phyloP scores from a whole-genome alignment of 1,140 invertebrate species.

The Camponotus pennsylvanicus region DNA sequence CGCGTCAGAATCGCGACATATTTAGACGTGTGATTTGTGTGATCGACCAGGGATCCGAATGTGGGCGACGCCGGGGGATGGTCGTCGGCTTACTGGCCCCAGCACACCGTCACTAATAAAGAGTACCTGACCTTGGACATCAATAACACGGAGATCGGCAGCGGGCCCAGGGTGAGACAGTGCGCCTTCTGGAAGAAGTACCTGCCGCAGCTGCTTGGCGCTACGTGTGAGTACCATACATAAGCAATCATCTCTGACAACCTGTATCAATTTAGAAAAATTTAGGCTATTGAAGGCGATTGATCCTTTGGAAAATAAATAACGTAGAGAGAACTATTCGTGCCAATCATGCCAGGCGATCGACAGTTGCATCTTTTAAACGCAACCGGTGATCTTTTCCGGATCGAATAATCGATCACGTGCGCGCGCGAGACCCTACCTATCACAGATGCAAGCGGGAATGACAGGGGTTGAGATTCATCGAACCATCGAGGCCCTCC shows the following conservation, averaged over 20 bases:
- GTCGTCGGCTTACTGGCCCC: conserved; percentile 93
- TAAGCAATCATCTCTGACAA: no score
- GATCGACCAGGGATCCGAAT: conserved; percentile 88
- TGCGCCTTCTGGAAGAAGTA: conserved; percentile 99
- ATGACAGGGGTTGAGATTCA: conserved; percentile 16
- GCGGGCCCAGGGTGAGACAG: conserved; percentile 94
- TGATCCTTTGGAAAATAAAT: no score
- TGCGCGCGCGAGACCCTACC: no score
- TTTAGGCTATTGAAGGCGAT: background rate
- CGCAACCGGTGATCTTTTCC: conserved; percentile 36
- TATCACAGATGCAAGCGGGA: background rate
- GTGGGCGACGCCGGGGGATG: conserved; percentile 88
- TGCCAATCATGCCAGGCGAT: no score
- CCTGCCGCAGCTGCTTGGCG: conserved; percentile 94
- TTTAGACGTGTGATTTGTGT: conserved; percentile 19
- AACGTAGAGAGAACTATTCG: no score
- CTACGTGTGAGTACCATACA: conserved; percentile 88
- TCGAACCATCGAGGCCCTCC: conserved; percentile 32
- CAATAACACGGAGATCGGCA: conserved; percentile 93
- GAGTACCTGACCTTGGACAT: conserved; percentile 95
- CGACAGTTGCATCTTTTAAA: conserved; percentile 12
- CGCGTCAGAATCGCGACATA: background rate
- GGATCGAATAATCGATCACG: conserved; percentile 71
- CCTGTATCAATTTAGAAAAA: no score
- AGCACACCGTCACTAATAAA: conserved; percentile 92